Conservation (phyloP, 2,888 invertebrate genomes). For the Automeris io region DNA sequence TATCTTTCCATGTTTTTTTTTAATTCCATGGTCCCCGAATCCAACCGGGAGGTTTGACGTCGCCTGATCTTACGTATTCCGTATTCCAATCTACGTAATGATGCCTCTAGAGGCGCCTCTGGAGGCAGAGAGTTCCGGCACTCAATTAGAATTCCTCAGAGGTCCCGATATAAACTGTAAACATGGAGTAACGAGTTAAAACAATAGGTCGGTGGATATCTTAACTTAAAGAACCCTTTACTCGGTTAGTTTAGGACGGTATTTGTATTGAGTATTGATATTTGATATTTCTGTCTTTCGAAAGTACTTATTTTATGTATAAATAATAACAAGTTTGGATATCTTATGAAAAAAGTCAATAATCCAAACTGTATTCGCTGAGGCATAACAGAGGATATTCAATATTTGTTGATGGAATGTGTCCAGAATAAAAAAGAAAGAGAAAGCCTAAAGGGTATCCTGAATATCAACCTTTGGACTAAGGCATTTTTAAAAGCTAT, state of each 20-base stretch:
- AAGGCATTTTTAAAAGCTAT: too few species aligned
- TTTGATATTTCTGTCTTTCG: background rate
- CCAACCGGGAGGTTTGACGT: background rate
- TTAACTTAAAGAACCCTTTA: background rate
- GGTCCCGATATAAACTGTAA: conserved; percentile 3
- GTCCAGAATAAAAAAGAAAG: too few species aligned
- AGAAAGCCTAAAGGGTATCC: too few species aligned
- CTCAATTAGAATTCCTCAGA: conserved; percentile 8
- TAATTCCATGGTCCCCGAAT: too few species aligned
- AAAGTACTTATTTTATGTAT: too few species aligned
- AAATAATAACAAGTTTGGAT: too few species aligned
- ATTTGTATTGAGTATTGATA: background rate
- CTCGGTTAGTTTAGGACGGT: background rate
- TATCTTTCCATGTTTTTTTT: too few species aligned
- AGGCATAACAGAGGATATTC: too few species aligned
- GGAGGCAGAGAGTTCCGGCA: background rate
- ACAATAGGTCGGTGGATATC: background rate
- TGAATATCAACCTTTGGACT: too few species aligned
- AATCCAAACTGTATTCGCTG: too few species aligned
- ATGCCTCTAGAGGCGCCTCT: conserved; percentile 5
- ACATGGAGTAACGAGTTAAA: background rate
- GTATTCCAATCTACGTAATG: conserved; percentile 4
- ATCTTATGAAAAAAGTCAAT: too few species aligned
- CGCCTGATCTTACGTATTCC: background rate
- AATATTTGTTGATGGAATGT: too few species aligned